Evolutionary conservation across 2,113 vertebrate genomes (phyloP).

Genomic region (Mirza zaza): DNA sequence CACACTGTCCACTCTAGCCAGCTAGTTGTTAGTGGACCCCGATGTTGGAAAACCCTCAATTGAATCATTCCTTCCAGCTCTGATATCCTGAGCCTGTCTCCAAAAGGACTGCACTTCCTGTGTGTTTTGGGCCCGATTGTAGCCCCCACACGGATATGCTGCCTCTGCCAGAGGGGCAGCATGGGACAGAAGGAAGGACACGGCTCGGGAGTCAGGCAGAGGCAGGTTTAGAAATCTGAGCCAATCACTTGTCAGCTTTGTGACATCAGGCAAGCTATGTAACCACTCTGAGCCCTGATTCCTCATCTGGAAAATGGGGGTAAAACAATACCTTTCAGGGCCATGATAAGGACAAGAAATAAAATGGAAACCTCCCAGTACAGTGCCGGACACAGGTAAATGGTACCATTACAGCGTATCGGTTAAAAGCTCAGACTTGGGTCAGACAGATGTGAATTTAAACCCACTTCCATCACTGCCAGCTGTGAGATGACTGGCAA

Average conservation of each 20-base stretch:
- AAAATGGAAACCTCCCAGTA: neutral
- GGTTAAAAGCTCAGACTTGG: neutral
- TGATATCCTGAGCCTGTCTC: neutral
- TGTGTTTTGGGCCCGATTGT: accelerated
- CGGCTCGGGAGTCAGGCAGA: neutral
- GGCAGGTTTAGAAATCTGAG: neutral
- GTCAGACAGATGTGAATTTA: neutral
- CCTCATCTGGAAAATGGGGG: neutral
- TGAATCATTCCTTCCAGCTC: neutral
- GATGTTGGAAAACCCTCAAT: neutral
- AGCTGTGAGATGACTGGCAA: neutral
- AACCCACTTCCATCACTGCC: neutral
- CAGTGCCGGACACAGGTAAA: neutral
- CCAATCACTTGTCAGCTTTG: neutral
- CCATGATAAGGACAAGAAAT: neutral
- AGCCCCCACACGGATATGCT: accelerated
- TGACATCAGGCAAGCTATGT: neutral
- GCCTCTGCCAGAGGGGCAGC: neutral
- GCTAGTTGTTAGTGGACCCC: neutral
- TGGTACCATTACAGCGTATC: accelerated
- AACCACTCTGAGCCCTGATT: neutral
- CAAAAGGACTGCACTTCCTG: neutral
- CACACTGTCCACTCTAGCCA: neutral
- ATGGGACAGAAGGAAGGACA: neutral
- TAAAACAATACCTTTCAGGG: neutral